Base-by-base conservation (phyloP, 2,888 invertebrate species). In the Cyaniris semiargus region DNA sequence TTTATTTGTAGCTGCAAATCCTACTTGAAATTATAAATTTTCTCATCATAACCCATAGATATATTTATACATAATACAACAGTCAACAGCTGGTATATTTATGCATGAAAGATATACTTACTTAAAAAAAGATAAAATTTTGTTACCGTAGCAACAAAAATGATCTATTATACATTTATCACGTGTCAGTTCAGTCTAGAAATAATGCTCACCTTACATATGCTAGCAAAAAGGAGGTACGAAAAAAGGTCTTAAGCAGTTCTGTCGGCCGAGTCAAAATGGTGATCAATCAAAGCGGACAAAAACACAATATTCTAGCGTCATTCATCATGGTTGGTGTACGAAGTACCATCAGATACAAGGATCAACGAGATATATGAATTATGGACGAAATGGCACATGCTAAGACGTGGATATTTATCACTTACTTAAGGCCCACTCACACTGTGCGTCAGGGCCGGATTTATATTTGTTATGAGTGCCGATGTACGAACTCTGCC, bases 251-350 rank as follows among this genome's bases (percentile, higher is more conserved):
- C 38, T 72, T 72, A 72, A 72, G 74, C 23, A 53, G 74, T 18
- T 18, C 74, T 48, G 74, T 74, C 74, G 74, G 74, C 27, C 27
- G 74, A 74, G 27, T 74, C 53, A 74, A 74, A 74, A 27, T 74
- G 74, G 74, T 48, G 74, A 74, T 74, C 74, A 74, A 74, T 74
- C 74, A 74, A 74, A 8, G 74, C 74, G 53, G 74, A 74, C 74
- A 74, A 74, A 74, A 74, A 74, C 74, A 74, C 74, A 74, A 74
- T 74, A 44, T 48, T 74, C 74, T 27, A 53, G 74, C 48, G 48
- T 74, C 74, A 74, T 74, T 74, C 53, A 74, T 74, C 74, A 74
- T 13, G 27, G 53, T 27, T 48, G 23, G 34, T 38, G 71, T 44
- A 72, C 44, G 38, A 53, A 27, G 27, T 48, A 74, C 48, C 27